phyloP scores from a whole-genome alignment of 2,797 vertebrate genomes.

The Pteropus rufus region DNA sequence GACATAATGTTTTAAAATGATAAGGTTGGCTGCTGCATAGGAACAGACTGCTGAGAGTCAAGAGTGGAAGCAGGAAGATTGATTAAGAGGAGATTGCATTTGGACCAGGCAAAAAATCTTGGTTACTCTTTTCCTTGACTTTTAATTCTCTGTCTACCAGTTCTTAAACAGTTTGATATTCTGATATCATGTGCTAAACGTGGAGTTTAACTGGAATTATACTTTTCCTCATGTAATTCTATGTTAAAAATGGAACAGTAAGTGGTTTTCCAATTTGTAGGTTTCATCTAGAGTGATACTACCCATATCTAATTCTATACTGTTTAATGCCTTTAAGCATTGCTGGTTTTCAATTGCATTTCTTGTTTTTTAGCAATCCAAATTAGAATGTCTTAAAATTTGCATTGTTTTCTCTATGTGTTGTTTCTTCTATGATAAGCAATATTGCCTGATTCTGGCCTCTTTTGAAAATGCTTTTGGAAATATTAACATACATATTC shows the following conservation, averaged over 20 bases:
- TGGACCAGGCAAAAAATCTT: background rate
- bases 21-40: background rate
- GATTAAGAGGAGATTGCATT: background rate
- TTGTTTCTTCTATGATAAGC: background rate
- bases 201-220: background rate
- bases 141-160: background rate
- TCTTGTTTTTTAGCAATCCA: background rate
- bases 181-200: background rate
- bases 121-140: background rate
- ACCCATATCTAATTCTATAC: background rate
- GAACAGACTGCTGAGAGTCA: background rate
- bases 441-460: background rate
- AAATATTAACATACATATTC: background rate
- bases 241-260: background rate
- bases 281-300: background rate
- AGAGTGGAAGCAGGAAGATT: background rate
- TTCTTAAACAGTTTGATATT: background rate
- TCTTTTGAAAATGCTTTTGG: background rate
- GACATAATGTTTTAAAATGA: background rate
- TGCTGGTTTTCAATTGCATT: background rate
- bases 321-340: background rate
- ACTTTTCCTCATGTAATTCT: background rate
- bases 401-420: background rate
- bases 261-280: background rate
- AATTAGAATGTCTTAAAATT: background rate